A percentile compares a stretch with the other conserved stretches of the same genome.
These are phyloP conservation scores for Blera fallax DNA, from an alignment of 2,888 invertebrate species.

Conservation along the genomic window DNA sequence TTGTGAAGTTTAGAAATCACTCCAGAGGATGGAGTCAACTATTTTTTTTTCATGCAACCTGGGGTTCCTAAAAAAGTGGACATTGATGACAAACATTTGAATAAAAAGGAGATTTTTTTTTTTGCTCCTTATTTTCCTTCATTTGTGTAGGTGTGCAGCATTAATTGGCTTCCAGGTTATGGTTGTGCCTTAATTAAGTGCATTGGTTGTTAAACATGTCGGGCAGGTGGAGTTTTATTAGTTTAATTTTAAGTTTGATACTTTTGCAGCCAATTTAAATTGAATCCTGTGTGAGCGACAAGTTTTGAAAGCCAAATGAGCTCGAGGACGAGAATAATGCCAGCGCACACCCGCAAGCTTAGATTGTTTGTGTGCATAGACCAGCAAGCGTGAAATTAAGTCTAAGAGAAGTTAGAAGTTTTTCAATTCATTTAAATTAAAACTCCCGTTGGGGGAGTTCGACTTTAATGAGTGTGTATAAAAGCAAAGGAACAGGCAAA, in stretches of 20 bases:
- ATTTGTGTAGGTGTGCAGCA: neutral
- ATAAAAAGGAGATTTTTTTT: neutral
- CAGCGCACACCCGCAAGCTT: neutral
- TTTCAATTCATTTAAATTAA: neutral
- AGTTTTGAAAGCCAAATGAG: no score
- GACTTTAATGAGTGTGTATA: no score
- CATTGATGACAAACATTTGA: neutral
- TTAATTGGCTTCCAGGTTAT: neutral
- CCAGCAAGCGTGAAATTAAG: neutral
- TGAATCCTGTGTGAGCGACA: no score
- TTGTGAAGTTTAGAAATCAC: neutral
- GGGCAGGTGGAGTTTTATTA: neutral
- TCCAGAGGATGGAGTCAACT: neutral
- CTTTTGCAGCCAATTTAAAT: neutral
- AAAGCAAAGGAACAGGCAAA: no score
- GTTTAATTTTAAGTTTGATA: constrained; percentile 1
- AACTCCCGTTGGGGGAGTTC: no score
- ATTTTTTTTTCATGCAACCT: neutral
- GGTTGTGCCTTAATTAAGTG: neutral
- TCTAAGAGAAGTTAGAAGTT: neutral
- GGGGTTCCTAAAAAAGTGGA: neutral
- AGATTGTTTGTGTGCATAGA: neutral
- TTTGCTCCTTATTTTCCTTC: neutral
- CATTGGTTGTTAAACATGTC: neutral
- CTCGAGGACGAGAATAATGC: no score